Percentiles rank a stretch among this genome's conserved stretches.
Conservation (phyloP, 2,113 vertebrate species). For the Phalacrocorax pelagicus region DNA sequence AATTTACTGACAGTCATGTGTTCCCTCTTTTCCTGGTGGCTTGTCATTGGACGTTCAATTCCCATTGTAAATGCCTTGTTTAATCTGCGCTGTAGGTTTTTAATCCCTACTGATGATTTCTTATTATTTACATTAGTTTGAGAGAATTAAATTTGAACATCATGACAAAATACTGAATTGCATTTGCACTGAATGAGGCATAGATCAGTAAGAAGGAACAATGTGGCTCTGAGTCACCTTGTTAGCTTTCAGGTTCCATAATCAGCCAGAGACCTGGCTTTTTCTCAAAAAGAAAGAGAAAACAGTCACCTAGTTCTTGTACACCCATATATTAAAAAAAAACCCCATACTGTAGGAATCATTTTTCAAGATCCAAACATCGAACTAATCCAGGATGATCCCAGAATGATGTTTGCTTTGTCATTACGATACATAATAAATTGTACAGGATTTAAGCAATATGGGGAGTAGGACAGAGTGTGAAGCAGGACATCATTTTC, state of each 20-base stretch:
- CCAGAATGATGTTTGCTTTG: not conserved
- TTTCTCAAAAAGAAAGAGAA: not conserved
- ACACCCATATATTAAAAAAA: not conserved
- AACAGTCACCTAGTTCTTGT: not conserved
- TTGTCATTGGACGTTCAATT: not conserved
- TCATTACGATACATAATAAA: not conserved
- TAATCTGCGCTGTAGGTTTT: not conserved
- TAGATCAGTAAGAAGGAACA: not conserved
- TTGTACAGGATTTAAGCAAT: not conserved
- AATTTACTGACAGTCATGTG: not conserved
- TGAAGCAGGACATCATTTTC: not conserved
- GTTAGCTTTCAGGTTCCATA: not conserved
- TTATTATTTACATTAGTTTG: not conserved
- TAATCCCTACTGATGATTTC: not conserved
- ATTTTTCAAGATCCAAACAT: not conserved
- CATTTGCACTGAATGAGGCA: not conserved
- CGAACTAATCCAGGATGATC: not conserved
- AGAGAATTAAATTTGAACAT: not conserved
- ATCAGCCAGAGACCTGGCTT: not conserved
- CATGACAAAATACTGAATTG: rapidly evolving
- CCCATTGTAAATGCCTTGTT: not conserved
- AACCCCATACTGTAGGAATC: not conserved
- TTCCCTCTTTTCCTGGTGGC: not conserved
- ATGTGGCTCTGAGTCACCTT: not conserved
- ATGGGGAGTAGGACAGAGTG: not conserved